Conservation (phyloP, 2,888 invertebrate species). For the Diaprepes abbreviatus region DNA sequence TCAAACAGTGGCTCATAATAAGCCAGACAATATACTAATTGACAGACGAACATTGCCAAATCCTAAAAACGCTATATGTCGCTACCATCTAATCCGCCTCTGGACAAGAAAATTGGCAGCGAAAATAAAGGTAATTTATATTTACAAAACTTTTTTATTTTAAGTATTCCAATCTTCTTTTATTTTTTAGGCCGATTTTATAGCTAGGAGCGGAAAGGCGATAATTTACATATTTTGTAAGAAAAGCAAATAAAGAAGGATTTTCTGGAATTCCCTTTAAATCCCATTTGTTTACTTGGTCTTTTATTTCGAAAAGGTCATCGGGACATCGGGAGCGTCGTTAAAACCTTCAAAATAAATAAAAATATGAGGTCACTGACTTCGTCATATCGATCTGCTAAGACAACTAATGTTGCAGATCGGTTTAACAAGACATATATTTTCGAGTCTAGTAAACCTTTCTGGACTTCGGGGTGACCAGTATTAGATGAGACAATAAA, state of each 20-base stretch:
- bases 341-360: conserved; percentile 24
- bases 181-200: conserved; percentile 23
- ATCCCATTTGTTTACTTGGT: conserved; percentile 20
- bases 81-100: no score
- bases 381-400: neutral
- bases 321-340: conserved; percentile 10
- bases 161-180: conserved; percentile 22
- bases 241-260: conserved; percentile 29
- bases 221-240: conserved; percentile 36
- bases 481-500: no score
- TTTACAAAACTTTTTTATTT: conserved; percentile 4
- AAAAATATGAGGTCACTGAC: conserved; percentile 13
- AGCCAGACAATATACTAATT: no score
- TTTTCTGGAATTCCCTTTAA: conserved; percentile 17
- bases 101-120: neutral
- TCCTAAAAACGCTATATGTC: no score
- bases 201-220: conserved; percentile 24
- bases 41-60: no score
- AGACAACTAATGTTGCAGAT: neutral
- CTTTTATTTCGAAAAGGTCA: conserved; percentile 21
- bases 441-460: no score
- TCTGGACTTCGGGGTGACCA: no score
- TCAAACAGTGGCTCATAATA: no score
- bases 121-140: conserved; percentile 5
- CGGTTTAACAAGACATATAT: neutral